Evolutionary conservation across 2,797 vertebrate species (phyloP), one percentile per base, ranked within the genome.

Genomic region (Myotis planiceps): DNA sequence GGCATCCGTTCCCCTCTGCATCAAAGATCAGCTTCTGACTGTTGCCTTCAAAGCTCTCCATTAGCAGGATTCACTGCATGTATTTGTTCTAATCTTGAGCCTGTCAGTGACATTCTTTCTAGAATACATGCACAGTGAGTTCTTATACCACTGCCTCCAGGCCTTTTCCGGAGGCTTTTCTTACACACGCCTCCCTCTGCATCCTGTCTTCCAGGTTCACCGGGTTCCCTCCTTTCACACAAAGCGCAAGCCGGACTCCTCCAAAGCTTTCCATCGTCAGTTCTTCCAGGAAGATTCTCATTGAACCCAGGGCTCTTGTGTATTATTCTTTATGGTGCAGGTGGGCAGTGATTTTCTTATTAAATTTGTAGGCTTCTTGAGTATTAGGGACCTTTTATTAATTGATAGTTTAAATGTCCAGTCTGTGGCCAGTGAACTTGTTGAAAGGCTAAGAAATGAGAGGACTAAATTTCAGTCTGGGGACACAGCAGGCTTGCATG

Each of bases 21-120:
- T 94, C 51, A 90, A 80, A 91, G 19, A 78, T 74, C 81, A 94
- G 71, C 10, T 93, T 7, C 37, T 80, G 65, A 75, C 13, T 63
- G 53, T 87, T 93, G 68, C 42, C 71, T 90, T 90, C 88, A 63
- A 92, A 88, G 51, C 45, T 82, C 39, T 95, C 65, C 39, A 32
- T 93, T 84, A 76, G 32, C 25, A 88, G 66, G 42, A 74, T 29
- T 97, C 55, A 18, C 29, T 55, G 34, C 14, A 83, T 5, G 69
- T 83, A 53, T 2, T 66, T 39, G 12, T 93, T 89, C 29, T 86
- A 78, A 51, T 94, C 51, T 74, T 4, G 42, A 83, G 39, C 34
- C 37, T 8, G 27, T 90, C 39, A 42, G 9, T n/a, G 47, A 14
- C 14, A 32, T 92, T 85, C 29, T 68, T 37, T 90, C 21, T 81